Conservation (phyloP, 2,888 invertebrate species). For the Pterostichus madidus region DNA sequence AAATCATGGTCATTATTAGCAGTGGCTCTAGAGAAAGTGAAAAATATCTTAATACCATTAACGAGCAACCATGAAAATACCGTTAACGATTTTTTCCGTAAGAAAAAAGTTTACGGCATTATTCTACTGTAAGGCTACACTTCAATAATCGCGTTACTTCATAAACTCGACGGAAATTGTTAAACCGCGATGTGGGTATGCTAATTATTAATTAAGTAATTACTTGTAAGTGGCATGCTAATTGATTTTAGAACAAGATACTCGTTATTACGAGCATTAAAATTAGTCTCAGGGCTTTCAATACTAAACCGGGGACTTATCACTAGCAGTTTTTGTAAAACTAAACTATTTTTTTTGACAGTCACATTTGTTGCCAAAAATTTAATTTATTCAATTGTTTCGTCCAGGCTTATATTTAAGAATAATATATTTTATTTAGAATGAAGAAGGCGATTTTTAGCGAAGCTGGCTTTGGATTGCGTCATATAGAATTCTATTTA, state of each 20-base stretch:
- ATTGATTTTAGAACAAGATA: slow-evolving; percentile 27
- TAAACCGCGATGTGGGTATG: slow-evolving; percentile 55
- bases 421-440: too few species aligned
- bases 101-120: slow-evolving; percentile 48
- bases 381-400: too few species aligned
- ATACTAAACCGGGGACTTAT: neutral
- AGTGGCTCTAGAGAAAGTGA: slow-evolving; percentile 56
- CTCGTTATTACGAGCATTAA: slow-evolving; percentile 27
- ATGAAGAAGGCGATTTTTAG: too few species aligned
- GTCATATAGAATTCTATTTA: too few species aligned
- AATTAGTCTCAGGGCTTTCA: slow-evolving; percentile 5
- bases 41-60: slow-evolving; percentile 47
- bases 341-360: too few species aligned
- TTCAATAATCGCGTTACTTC: slow-evolving; percentile 54
- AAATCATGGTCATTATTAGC: slow-evolving; percentile 58
- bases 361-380: too few species aligned
- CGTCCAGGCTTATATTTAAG: too few species aligned
- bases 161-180: slow-evolving; percentile 62
- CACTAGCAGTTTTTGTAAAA: too few species aligned
- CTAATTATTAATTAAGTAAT: slow-evolving; percentile 66
- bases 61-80: slow-evolving; percentile 62
- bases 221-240: slow-evolving; percentile 35
- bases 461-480: too few species aligned
- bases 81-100: slow-evolving; percentile 47
- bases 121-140: slow-evolving; percentile 60